Base-by-base conservation (phyloP, 2,797 vertebrate species). In the Paguma larvata region DNA sequence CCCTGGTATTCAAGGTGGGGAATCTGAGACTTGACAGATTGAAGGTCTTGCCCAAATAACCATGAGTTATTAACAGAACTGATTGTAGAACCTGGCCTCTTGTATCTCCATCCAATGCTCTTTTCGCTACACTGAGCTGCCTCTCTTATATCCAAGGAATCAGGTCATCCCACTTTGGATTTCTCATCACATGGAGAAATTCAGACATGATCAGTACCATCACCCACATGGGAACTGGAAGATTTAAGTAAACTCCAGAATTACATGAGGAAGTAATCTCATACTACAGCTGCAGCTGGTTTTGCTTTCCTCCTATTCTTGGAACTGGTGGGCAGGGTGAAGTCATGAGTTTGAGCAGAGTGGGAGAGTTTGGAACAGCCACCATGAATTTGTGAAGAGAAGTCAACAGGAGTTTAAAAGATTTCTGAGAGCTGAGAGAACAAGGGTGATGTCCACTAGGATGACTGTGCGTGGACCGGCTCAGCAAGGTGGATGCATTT, bases 161-260 rank as follows among this genome's bases (percentile, higher is more conserved):
- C 19, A 89, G 44, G 30, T 51, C 87, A 46, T 8, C 11, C 53
- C 4, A 34, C 51, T 91, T 80, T 41, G 32, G 48, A 32, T 83
- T 89, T 70, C 79, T 83, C 38, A 70, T 30, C 70, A 23, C 27
- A 19, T 6, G 32, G 62, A 95, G 75, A 89, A 89, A 83, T 89
- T 91, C 94, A 78, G 84, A 93, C 62, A 18, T 51, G 46, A 83
- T 72, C 38, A 65, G 30, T 75, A 80, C 34, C 32, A 10, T n/a
- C 12, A 59, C 34, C 41, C 86, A 34, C 25, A 38, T 34, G 44
- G 73, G 65, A 95, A 77, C 38, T 46, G 16, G 21, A 91, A 48
- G 67, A 92, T 85, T 91, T 93, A 87, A 75, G 48, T 46, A 51
- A 94, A 68, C 25, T 56, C 46, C n/a, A 77, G 48, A 88, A 75